Evolutionary conservation across 92 coral and sea anemone genomes (phyloP).

Genomic region (Zoanthus solanderi): DNA sequence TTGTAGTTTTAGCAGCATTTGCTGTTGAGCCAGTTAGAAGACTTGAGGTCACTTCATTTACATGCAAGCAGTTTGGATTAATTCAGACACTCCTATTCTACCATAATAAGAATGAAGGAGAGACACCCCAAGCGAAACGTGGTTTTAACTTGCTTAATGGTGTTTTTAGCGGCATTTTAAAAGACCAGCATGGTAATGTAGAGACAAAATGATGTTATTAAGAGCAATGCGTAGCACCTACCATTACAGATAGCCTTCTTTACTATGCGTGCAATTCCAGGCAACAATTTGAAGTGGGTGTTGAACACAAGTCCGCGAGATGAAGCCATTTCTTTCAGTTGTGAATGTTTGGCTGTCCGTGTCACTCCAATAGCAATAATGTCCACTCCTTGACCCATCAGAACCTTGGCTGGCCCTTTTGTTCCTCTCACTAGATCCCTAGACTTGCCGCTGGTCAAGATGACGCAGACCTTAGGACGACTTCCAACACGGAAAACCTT

Average conservation of each 20-base stretch:
- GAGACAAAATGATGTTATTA: not conserved
- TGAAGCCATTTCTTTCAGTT: constrained; percentile 22
- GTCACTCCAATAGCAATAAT: constrained; percentile 20
- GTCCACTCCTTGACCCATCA: not conserved
- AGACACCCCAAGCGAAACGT: too few species aligned
- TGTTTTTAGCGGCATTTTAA: too few species aligned
- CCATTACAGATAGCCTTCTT: constrained; percentile 21
- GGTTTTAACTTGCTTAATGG: too few species aligned
- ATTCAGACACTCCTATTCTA: too few species aligned
- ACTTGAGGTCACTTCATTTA: too few species aligned
- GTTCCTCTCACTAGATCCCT: constrained; percentile 4
- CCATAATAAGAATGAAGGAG: too few species aligned
- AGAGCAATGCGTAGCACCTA: not conserved
- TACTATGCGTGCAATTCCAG: constrained; percentile 32
- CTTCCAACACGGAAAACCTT: constrained; percentile 6
- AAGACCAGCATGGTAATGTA: too few species aligned
- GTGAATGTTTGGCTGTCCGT: not conserved
- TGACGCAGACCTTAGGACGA: constrained; percentile 26
- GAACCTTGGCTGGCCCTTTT: constrained; percentile 14
- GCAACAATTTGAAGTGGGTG: constrained; percentile 20
- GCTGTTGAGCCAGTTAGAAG: too few species aligned
- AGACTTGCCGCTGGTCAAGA: constrained; percentile 34
- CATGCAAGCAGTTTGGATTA: too few species aligned
- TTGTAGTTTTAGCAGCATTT: too few species aligned
- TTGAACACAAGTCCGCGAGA: constrained; percentile 29